phyloP scores from a whole-genome alignment of 2,113 vertebrate species.

The Craseonycteris thonglongyai region DNA sequence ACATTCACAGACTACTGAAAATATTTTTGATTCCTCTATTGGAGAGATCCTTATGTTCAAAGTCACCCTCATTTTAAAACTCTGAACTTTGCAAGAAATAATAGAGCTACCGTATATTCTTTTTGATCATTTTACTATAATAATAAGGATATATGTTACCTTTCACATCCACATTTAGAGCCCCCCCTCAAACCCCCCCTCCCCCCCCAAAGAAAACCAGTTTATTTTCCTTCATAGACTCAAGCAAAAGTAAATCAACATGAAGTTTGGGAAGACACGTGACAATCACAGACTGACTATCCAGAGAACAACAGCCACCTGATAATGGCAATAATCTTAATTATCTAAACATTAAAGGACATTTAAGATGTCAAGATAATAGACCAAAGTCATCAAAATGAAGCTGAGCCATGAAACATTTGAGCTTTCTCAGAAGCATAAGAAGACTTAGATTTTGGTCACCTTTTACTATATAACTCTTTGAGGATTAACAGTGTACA shows the following conservation, averaged over 20 bases:
- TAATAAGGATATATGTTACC: conserved; percentile 22
- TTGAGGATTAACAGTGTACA: neutral
- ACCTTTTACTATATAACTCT: neutral
- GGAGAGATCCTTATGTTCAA: neutral
- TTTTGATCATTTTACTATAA: conserved; percentile 34
- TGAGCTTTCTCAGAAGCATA: neutral
- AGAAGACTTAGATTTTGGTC: neutral
- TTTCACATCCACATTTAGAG: neutral
- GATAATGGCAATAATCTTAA: conserved; percentile 39
- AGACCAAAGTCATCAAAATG: conserved; percentile 36
- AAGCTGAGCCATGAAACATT: neutral
- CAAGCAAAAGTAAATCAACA: conserved; percentile 58
- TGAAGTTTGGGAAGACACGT: conserved; percentile 44
- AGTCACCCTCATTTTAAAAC: conserved; percentile 44
- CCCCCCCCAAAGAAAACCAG: neutral
- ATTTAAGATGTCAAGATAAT: conserved; percentile 43
- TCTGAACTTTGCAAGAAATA: conserved; percentile 12
- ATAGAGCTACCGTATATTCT: conserved; percentile 23
- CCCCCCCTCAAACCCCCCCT: no score
- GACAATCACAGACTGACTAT: conserved; percentile 1
- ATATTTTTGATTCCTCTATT: neutral
- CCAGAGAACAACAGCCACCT: conserved; percentile 46
- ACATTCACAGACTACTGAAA: neutral
- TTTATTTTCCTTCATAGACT: conserved; percentile 37
- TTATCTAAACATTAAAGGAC: conserved; percentile 50